These are phyloP conservation scores for Equus quagga DNA, from an alignment of 2,113 vertebrate species.

Conservation along the genomic window DNA sequence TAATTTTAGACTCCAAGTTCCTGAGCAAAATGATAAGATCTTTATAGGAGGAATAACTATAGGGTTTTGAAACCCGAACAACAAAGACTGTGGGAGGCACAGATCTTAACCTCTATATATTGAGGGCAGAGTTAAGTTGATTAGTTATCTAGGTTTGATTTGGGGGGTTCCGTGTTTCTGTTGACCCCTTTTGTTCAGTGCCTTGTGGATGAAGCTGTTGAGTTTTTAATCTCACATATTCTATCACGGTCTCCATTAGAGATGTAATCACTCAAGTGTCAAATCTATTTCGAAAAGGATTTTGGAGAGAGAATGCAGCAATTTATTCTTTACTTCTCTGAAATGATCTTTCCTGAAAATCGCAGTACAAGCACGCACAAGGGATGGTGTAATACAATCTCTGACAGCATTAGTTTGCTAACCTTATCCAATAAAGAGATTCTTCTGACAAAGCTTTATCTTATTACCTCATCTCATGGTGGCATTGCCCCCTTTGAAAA, in stretches of 20 bases:
- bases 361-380: background rate
- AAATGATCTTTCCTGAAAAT: constrained; percentile 61
- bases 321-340: constrained; percentile 56
- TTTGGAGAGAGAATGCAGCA: constrained; percentile 36
- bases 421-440: constrained; percentile 41
- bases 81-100: background rate
- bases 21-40: background rate
- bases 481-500: background rate
- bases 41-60: background rate
- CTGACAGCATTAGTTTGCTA: constrained; percentile 58
- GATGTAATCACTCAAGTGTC: constrained; percentile 55
- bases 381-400: background rate
- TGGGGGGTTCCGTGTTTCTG: background rate
- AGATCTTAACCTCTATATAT: background rate
- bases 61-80: background rate
- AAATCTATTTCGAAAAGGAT: constrained; percentile 60
- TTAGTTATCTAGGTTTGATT: constrained; percentile 49
- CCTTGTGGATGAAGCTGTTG: background rate
- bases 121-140: constrained; percentile 66
- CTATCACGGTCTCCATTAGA: constrained; percentile 45
- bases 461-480: background rate
- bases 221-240: constrained; percentile 65
- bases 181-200: constrained; percentile 45
- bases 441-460: constrained; percentile 29
- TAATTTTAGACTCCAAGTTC: constrained; percentile 41